These are phyloP conservation scores for Philereme vetulata DNA, from an alignment of 2,888 invertebrate species.

Conservation along the genomic window DNA sequence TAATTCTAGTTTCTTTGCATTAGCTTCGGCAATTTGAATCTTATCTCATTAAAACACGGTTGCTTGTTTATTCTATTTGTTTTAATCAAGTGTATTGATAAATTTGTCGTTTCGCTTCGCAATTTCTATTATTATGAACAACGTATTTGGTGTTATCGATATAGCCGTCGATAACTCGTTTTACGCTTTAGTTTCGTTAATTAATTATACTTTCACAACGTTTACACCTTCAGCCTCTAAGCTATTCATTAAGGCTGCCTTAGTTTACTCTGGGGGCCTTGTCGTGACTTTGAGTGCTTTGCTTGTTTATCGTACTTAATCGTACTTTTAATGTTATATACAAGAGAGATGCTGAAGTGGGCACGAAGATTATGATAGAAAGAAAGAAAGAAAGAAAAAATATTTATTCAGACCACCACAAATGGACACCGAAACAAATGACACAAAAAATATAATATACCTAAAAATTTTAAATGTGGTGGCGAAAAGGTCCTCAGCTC, in stretches of 20 bases:
- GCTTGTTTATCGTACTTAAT: background rate
- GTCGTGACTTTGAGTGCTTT: slow-evolving; percentile 12
- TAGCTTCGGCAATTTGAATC: slow-evolving; percentile 11
- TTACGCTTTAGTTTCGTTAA: slow-evolving; percentile 51
- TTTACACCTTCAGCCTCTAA: slow-evolving; percentile 43
- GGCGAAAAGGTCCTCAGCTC: no score
- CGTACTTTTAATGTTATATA: background rate
- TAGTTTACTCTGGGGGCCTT: slow-evolving; percentile 31
- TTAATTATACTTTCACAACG: slow-evolving; percentile 58
- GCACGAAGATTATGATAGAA: background rate
- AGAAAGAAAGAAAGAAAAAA: no score
- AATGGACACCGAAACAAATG: no score
- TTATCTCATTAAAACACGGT: slow-evolving; percentile 13
- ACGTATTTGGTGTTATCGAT: slow-evolving; percentile 31
- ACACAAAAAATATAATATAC: no score
- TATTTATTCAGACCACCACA: no score
- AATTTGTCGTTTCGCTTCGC: slow-evolving; percentile 26
- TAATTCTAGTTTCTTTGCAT: slow-evolving; percentile 12
- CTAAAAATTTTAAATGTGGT: no score
- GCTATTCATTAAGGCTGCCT: slow-evolving; percentile 44
- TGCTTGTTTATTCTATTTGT: slow-evolving; percentile 6
- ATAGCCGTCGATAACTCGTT: slow-evolving; percentile 44
- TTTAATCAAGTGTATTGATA: slow-evolving; percentile 6
- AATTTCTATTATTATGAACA: slow-evolving; percentile 37
- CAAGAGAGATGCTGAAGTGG: background rate